Evolutionary conservation across 2,888 invertebrate genomes (phyloP).

Genomic region (Priocnemis perturbator): DNA sequence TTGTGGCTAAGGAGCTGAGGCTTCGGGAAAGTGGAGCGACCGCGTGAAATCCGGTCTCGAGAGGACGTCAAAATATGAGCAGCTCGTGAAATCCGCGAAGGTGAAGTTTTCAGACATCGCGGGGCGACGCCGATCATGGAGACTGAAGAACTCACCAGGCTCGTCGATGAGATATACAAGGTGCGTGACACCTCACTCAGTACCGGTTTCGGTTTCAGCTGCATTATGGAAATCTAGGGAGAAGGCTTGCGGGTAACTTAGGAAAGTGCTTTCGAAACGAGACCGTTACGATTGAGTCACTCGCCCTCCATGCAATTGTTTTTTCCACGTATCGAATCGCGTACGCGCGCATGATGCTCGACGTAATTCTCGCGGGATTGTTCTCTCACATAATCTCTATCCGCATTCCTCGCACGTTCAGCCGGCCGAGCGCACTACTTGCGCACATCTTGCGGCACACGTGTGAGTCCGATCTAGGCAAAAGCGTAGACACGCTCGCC

Average conservation of each 20-base stretch:
- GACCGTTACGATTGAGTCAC: too few species aligned
- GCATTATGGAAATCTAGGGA: too few species aligned
- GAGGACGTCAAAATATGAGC: conserved; percentile 67
- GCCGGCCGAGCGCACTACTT: too few species aligned
- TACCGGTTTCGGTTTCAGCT: too few species aligned
- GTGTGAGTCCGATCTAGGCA: too few species aligned
- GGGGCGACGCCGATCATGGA: conserved; percentile 78
- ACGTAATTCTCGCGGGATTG: neutral
- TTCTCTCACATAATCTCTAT: neutral
- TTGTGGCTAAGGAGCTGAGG: too few species aligned
- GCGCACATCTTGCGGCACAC: too few species aligned
- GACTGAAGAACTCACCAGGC: conserved; percentile 92
- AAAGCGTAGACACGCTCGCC: conserved; percentile 14
- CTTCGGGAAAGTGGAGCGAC: conserved; percentile 61
- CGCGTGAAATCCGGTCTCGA: conserved; percentile 61
- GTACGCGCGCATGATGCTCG: conserved; percentile 10
- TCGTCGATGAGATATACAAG: conserved; percentile 94
- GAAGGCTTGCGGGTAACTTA: too few species aligned
- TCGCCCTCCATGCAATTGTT: too few species aligned
- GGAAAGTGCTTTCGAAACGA: too few species aligned
- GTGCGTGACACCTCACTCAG: conserved; percentile 74
- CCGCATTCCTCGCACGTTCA: neutral
- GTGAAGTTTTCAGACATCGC: conserved; percentile 53
- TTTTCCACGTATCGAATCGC: neutral
- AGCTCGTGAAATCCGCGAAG: conserved; percentile 64